phyloP scores from a whole-genome alignment of 2,113 vertebrate genomes.

The Struthidea cinerea region DNA sequence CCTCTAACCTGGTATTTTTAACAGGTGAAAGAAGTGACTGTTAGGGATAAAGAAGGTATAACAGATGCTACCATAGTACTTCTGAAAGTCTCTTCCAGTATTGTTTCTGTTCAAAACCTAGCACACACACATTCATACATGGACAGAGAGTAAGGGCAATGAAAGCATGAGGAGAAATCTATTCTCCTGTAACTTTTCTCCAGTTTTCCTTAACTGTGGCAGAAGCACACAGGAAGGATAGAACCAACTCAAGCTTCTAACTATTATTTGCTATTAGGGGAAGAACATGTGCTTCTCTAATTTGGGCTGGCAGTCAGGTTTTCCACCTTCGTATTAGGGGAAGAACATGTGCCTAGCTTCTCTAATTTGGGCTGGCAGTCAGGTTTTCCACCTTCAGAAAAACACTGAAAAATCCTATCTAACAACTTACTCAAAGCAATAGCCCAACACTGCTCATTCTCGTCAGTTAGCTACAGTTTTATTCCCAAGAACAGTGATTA shows the following conservation, averaged over 20 bases:
- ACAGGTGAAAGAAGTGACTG: neutral
- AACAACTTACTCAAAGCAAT: neutral
- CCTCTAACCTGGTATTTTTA: neutral
- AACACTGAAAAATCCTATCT: neutral
- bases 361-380: neutral
- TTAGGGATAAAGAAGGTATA: neutral
- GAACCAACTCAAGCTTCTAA: neutral
- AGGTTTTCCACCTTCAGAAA: neutral
- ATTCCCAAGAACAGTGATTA: neutral
- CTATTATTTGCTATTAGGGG: neutral
- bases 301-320: neutral
- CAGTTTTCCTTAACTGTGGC: neutral
- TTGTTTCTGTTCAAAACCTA: neutral
- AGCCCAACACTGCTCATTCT: neutral
- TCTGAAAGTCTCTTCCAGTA: neutral
- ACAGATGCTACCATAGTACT: neutral
- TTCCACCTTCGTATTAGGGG: neutral
- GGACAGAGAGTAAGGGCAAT: neutral
- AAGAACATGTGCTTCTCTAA: fast-evolving
- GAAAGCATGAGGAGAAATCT: fast-evolving
- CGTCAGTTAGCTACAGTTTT: neutral
- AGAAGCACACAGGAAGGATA: neutral
- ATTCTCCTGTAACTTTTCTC: neutral
- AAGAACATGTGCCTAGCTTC: neutral
- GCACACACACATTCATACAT: neutral